phyloP scores from a whole-genome alignment of 2,113 vertebrate species.

The Petrocephalus microphthalmus region DNA sequence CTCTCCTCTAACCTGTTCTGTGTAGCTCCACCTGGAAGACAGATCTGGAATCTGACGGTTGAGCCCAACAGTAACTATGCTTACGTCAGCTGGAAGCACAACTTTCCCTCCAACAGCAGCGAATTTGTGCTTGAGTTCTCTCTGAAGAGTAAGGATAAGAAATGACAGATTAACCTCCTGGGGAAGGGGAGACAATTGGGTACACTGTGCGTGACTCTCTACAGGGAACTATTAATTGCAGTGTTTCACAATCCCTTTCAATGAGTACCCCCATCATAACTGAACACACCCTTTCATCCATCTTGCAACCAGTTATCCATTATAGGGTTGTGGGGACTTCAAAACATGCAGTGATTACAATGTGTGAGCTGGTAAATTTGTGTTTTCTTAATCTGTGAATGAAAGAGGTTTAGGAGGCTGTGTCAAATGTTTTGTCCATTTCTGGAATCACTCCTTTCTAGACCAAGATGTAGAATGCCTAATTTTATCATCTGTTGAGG shows the following conservation, averaged over 20 bases:
- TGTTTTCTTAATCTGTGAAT: background rate
- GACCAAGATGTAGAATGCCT: background rate
- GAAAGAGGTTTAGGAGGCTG: background rate
- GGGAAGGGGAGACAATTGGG: background rate
- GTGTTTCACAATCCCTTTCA: background rate
- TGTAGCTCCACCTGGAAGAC: constrained; percentile 70
- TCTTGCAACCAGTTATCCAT: background rate
- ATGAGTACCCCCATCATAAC: background rate
- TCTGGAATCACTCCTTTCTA: background rate
- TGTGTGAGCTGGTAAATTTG: background rate
- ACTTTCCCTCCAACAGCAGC: constrained; percentile 79
- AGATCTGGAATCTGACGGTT: constrained; percentile 93
- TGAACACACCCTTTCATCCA: background rate
- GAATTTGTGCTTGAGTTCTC: constrained; percentile 97
- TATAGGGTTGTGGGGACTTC: background rate
- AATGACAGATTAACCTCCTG: constrained; percentile 8
- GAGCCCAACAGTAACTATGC: constrained; percentile 93
- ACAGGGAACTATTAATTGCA: constrained; percentile 29
- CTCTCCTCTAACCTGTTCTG: constrained; percentile 72
- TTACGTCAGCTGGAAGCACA: constrained; percentile 97
- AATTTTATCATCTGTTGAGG: background rate
- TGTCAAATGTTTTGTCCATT: background rate
- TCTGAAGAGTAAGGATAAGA: constrained; percentile 85
- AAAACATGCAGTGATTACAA: background rate
- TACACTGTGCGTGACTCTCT: constrained; percentile 20